phyloP scores from a whole-genome alignment of 1,140 invertebrate genomes.

The Plodia interpunctella region DNA sequence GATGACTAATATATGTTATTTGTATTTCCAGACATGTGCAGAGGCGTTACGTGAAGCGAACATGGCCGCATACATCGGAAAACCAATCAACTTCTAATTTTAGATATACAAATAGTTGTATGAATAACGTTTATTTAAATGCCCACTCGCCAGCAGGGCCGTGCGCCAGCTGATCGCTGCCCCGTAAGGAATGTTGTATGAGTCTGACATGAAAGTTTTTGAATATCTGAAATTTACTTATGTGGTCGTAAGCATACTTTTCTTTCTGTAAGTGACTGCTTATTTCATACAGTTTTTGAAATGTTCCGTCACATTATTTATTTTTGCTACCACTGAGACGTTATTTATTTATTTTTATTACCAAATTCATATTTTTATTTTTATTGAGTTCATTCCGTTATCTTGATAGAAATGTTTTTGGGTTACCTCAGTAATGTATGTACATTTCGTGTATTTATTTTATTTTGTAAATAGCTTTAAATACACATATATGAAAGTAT shows the following conservation, averaged over 20 bases:
- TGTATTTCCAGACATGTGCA: slow-evolving; percentile 89
- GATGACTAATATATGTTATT: background rate
- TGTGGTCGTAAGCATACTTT: background rate
- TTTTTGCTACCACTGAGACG: slow-evolving; percentile 2
- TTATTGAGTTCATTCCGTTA: slow-evolving; percentile 35
- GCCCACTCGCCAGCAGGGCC: slow-evolving; percentile 25
- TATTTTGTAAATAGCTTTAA: slow-evolving; percentile 67
- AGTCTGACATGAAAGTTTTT: slow-evolving; percentile 52
- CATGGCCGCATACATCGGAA: slow-evolving; percentile 95
- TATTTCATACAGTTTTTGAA: slow-evolving; percentile 1
- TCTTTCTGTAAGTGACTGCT: background rate
- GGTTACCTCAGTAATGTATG: slow-evolving; percentile 51
- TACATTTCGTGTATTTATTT: slow-evolving; percentile 52
- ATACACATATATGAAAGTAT: slow-evolving; percentile 27
- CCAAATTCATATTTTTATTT: slow-evolving; percentile 7
- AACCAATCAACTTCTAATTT: slow-evolving; percentile 96
- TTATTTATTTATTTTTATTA: background rate
- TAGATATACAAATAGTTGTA: slow-evolving; percentile 21
- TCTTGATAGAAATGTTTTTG: slow-evolving; percentile 19
- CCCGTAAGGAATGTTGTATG: slow-evolving; percentile 57
- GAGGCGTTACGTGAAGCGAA: slow-evolving; percentile 99
- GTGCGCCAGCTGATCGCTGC: slow-evolving; percentile 20
- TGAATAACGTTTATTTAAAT: slow-evolving; percentile 30
- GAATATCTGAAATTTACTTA: slow-evolving; percentile 22
- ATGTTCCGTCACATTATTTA: background rate